Base-by-base conservation (phyloP, 2,113 vertebrate genomes). In the Alaudala cheleensis region DNA sequence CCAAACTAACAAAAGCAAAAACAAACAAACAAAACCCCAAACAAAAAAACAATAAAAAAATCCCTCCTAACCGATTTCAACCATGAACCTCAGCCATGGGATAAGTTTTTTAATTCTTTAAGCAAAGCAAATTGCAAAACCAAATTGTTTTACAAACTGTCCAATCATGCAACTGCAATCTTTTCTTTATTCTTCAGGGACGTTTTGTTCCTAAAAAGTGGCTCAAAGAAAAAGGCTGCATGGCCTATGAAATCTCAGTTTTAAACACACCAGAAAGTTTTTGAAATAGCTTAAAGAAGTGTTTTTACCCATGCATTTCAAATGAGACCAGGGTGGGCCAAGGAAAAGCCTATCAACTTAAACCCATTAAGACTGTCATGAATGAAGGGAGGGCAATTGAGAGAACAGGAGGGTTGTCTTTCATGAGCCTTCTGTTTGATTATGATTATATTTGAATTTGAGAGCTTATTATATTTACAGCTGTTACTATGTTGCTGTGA, bases 391-490 rank as follows among this genome's bases (percentile, higher is more conserved):
- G 42, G 13, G 21, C 3, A 17, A 1, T 7, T 13, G 24, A 40
- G 7, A 60, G 31, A 14, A 42, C 21, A 53, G 45, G 17, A 16
- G 28, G 13, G 40, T 33, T 74, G 37, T 37, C 62, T 67, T 89
- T 72, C 62, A 73, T 10, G 19, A 31, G 29, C 50, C 50, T 84
- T 93, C 67, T 82, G 78, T 60, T 85, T 93, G 61, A 85, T 70
- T 69, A 21, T 77, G 50, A 76, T 76, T 57, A 57, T 85, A 80
- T 91, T 95, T 85, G 62, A 91, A 80, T 90, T 73, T 94, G 54
- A 45, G 10, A n/a, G 14, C 50, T 91, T 88, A 54, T 67, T 83
- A 60, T 67, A 83, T 66, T 91, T 81, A 83, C 64, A 81, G n/a
- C 39, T 93, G 54, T 86, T 81, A 76, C 50, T 45, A 45, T 0